Percentiles rank a stretch among this genome's conserved stretches.
Conservation (phyloP, 1,140 invertebrate genomes). For the Alviniconcha marisindica region DNA sequence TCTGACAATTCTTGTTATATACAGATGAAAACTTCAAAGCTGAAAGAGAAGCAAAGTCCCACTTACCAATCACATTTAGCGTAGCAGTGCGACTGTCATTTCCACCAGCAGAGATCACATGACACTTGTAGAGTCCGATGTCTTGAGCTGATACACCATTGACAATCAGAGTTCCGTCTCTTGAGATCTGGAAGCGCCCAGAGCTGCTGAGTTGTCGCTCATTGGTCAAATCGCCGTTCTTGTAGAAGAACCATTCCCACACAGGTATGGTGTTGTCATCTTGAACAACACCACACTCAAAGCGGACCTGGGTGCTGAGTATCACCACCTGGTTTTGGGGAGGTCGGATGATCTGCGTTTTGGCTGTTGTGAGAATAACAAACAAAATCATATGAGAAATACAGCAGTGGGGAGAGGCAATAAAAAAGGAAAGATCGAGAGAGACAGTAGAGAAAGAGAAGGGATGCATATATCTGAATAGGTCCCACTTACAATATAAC, state of each 20-base stretch:
- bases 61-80: constrained; percentile 71
- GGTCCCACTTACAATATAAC: too few species aligned
- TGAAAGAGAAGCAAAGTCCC: too few species aligned
- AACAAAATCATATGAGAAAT: too few species aligned
- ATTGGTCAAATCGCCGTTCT: constrained; percentile 17
- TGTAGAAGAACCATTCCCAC: constrained; percentile 87
- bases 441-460: too few species aligned
- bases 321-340: constrained; percentile 93
- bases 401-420: too few species aligned
- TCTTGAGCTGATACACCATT: constrained; percentile 77
- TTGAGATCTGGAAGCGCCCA: constrained; percentile 55
- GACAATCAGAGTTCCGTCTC: constrained; percentile 77
- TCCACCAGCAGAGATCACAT: constrained; percentile 90
- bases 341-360: constrained; percentile 94
- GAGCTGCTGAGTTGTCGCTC: constrained; percentile 41
- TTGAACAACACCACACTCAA: constrained; percentile 95
- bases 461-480: too few species aligned
- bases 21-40: too few species aligned
- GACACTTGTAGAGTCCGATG: constrained; percentile 78
- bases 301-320: constrained; percentile 90
- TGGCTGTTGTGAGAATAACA: too few species aligned
- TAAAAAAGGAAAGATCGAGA: too few species aligned
- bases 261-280: constrained; percentile 93
- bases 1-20: too few species aligned
- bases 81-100: constrained; percentile 91